Evolutionary conservation across 2,113 vertebrate species (phyloP).

Genomic region (Sebastes schlegelii): DNA sequence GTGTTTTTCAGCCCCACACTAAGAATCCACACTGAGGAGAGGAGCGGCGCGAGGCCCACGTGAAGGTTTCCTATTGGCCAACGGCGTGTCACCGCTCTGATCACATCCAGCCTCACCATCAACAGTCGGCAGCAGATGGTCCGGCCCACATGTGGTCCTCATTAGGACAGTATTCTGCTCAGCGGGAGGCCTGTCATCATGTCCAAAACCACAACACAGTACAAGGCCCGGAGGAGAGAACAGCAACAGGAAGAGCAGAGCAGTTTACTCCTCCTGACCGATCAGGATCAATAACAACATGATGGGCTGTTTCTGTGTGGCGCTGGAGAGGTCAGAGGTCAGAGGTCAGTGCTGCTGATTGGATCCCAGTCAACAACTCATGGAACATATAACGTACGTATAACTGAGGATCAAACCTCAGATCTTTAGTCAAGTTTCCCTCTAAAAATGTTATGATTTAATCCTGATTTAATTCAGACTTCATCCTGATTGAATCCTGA

Average conservation of each 20-base stretch:
- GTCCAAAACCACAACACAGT: slow-evolving; percentile 8
- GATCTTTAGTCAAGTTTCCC: too few species aligned
- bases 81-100: background rate
- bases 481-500: too few species aligned
- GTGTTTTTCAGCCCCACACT: background rate
- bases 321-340: background rate
- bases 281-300: background rate
- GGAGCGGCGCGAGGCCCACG: too few species aligned
- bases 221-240: background rate
- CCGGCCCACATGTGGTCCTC: slow-evolving; percentile 15
- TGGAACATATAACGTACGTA: too few species aligned
- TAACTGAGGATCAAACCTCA: too few species aligned
- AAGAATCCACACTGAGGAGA: background rate
- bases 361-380: too few species aligned
- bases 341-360: background rate
- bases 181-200: slow-evolving; percentile 10
- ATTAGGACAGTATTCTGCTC: background rate
- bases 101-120: slow-evolving; percentile 17
- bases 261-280: background rate
- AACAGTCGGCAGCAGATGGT: slow-evolving; percentile 31
- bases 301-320: background rate
- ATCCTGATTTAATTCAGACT: too few species aligned
- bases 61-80: background rate
- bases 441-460: too few species aligned
- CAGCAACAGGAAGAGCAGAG: background rate